Evolutionary conservation across 2,113 vertebrate species (phyloP).

Genomic region (Mirza zaza): DNA sequence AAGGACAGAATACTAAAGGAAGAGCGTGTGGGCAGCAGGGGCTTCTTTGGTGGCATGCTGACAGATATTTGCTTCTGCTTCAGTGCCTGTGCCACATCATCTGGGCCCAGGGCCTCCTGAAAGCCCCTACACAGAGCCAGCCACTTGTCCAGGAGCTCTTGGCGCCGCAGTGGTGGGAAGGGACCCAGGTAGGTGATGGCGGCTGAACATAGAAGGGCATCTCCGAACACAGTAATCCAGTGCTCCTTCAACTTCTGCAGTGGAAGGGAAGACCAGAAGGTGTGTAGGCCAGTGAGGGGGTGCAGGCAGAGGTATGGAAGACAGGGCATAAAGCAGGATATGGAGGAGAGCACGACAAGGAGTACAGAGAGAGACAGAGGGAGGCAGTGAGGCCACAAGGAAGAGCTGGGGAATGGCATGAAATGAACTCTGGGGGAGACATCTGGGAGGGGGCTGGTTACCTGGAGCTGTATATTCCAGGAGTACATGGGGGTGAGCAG

Average conservation of each 20-base stretch:
- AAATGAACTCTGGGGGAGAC: not conserved
- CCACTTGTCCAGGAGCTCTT: conserved; percentile 88
- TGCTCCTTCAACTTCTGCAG: conserved; percentile 79
- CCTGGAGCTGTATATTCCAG: conserved; percentile 68
- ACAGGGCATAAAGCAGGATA: not conserved
- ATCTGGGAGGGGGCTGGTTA: not conserved
- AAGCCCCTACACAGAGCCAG: conserved; percentile 81
- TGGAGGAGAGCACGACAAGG: not conserved
- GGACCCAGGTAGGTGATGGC: conserved; percentile 87
- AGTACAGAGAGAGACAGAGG: not conserved
- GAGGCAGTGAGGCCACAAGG: not conserved
- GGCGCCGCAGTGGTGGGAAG: conserved; percentile 81
- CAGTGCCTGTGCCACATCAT: conserved; percentile 79
- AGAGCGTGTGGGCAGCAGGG: conserved; percentile 75
- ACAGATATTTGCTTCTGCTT: conserved; percentile 22
- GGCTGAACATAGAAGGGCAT: conserved; percentile 87
- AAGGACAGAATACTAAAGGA: conserved; percentile 78
- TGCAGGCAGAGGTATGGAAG: not conserved
- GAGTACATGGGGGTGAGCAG: conserved; percentile 47
- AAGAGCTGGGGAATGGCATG: not conserved
- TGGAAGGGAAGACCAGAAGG: conserved; percentile 29
- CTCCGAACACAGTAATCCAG: conserved; percentile 76
- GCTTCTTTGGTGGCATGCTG: not conserved
- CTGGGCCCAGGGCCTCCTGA: conserved; percentile 76
- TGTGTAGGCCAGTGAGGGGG: not conserved